Conservation (phyloP, 2,113 vertebrate species). For the Oxyruncus cristatus region DNA sequence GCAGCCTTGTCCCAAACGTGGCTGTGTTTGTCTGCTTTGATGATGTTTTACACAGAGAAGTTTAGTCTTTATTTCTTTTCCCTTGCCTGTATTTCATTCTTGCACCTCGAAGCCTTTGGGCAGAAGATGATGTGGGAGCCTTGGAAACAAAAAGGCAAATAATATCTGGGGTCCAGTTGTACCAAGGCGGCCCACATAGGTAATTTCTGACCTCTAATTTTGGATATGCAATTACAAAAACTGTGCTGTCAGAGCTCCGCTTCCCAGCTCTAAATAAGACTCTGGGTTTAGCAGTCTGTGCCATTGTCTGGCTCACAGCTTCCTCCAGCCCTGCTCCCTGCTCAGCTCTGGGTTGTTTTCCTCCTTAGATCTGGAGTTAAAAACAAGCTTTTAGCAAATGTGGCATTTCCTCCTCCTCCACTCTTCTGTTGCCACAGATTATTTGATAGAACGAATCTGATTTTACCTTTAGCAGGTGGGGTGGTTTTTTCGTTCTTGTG, state of each 20-base stretch:
- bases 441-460: not conserved
- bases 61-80: not conserved
- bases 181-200: not conserved
- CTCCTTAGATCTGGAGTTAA: not conserved
- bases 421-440: not conserved
- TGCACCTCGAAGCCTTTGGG: not conserved
- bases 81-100: not conserved
- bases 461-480: not conserved
- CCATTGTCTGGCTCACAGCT: not conserved
- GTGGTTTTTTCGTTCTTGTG: not conserved
- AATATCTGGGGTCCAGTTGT: not conserved
- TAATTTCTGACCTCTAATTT: not conserved
- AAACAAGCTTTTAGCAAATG: not conserved
- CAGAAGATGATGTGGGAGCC: not conserved
- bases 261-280: not conserved
- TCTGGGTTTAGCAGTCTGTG: not conserved
- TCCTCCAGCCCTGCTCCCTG: not conserved
- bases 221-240: not conserved
- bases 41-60: not conserved
- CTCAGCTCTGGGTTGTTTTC: not conserved
- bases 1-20: not conserved
- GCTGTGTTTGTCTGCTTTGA: not conserved
- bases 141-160: not conserved
- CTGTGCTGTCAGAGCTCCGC: not conserved
- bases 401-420: not conserved